Conservation (phyloP, 2,888 invertebrate genomes). For the Idaea aversata region DNA sequence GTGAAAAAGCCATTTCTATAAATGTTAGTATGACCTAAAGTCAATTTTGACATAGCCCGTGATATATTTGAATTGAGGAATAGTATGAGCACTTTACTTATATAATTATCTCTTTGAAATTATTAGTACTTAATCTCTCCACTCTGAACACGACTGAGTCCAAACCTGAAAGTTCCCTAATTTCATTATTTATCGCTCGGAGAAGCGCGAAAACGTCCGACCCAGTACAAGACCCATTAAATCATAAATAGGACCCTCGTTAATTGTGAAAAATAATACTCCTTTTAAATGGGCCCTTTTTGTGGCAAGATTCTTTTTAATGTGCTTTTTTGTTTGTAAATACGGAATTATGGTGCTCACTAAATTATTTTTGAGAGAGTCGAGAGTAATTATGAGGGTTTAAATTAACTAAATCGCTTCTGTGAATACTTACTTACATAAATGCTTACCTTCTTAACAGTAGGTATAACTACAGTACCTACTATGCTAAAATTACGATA, state of each 20-base stretch:
- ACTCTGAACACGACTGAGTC: constrained; percentile 5
- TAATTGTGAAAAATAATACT: constrained; percentile 70
- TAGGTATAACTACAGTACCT: too few relatives aligned
- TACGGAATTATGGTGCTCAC: neutral
- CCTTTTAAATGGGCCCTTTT: constrained; percentile 19
- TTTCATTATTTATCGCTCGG: constrained; percentile 59
- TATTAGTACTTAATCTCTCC: neutral
- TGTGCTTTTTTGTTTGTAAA: constrained; percentile 3
- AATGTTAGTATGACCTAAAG: too few relatives aligned
- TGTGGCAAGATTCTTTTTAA: constrained; percentile 1
- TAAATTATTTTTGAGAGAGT: neutral
- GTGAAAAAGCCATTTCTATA: too few relatives aligned
- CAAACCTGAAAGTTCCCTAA: constrained; percentile 39
- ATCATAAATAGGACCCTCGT: constrained; percentile 48
- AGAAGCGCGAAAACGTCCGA: constrained; percentile 53
- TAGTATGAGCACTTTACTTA: too few relatives aligned
- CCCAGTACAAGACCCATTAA: constrained; percentile 43
- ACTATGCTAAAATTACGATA: too few relatives aligned
- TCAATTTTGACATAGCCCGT: too few relatives aligned
- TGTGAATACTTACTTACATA: too few relatives aligned
- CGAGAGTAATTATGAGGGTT: neutral
- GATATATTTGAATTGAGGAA: too few relatives aligned
- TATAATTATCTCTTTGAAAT: neutral
- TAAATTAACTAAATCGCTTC: neutral
- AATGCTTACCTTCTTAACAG: too few relatives aligned